Evolutionary conservation across 2,797 vertebrate species (phyloP).

Genomic region (Scolopax rusticola): DNA sequence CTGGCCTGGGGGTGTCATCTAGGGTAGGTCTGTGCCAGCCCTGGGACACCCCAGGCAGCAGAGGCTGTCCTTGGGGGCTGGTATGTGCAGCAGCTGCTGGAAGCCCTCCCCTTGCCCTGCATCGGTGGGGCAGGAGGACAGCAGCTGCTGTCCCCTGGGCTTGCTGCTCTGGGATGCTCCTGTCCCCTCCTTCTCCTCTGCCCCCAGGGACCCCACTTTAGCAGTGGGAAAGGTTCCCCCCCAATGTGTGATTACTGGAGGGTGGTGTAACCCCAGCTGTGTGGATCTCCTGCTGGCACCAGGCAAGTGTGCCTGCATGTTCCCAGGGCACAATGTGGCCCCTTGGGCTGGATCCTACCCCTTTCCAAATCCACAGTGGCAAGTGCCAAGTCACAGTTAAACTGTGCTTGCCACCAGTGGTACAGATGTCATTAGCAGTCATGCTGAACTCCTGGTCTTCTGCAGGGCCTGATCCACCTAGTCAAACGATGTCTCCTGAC

Average conservation of each 20-base stretch:
- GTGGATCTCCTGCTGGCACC: background rate
- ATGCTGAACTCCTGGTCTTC: background rate
- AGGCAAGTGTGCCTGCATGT: fast-evolving
- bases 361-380: background rate
- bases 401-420: fast-evolving
- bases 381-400: background rate
- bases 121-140: background rate
- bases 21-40: background rate
- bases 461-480: background rate
- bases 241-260: fast-evolving
- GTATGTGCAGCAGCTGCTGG: background rate
- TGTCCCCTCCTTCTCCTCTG: background rate
- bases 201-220: fast-evolving
- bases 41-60: background rate
- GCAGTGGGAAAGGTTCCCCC: background rate
- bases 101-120: background rate
- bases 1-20: fast-evolving
- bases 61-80: background rate
- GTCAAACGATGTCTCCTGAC: fast-evolving
- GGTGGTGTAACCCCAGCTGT: fast-evolving
- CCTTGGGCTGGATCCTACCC: background rate
- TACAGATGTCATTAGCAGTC: background rate
- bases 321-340: fast-evolving
- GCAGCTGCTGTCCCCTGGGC: background rate
- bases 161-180: background rate